Percentiles rank a stretch among this genome's conserved stretches.
phyloP scores from a whole-genome alignment of 2,888 invertebrate genomes.

The Quadriops clusia region DNA sequence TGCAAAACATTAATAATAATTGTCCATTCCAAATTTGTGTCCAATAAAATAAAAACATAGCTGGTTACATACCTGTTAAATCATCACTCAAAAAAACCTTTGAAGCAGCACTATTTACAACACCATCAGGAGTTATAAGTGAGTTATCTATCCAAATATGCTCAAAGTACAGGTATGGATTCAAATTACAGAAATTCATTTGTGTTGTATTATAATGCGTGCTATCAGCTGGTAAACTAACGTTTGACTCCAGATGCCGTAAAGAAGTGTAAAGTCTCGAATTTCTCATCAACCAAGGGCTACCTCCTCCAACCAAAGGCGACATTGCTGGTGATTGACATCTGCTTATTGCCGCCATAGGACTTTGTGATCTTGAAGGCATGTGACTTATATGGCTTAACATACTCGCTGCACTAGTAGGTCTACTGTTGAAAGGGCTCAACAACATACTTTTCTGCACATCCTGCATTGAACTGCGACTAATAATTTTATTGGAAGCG shows the following conservation, averaged over 20 bases:
- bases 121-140: too few species aligned
- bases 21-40: too few species aligned
- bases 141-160: constrained; percentile 86
- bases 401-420: constrained; percentile 18
- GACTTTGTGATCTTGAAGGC: constrained; percentile 39
- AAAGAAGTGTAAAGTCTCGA: constrained; percentile 24
- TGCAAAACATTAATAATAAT: too few species aligned
- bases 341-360: constrained; percentile 42
- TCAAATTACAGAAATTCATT: constrained; percentile 29
- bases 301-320: constrained; percentile 20
- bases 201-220: constrained; percentile 27
- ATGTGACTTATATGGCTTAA: constrained; percentile 20
- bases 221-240: constrained; percentile 31
- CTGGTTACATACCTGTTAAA: too few species aligned
- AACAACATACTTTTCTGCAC: background rate
- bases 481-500: constrained; percentile 26
- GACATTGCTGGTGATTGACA: constrained; percentile 38
- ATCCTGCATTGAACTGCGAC: too few species aligned
- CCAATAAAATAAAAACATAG: too few species aligned
- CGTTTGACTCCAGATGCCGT: constrained; percentile 18
- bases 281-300: constrained; percentile 25
- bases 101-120: constrained; percentile 46
- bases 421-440: constrained; percentile 26
- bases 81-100: constrained; percentile 80
- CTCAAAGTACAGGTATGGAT: constrained; percentile 80